These are phyloP conservation scores for Pachypanchax playfairii DNA, from an alignment of 2,113 vertebrate genomes.

Conservation along the genomic window DNA sequence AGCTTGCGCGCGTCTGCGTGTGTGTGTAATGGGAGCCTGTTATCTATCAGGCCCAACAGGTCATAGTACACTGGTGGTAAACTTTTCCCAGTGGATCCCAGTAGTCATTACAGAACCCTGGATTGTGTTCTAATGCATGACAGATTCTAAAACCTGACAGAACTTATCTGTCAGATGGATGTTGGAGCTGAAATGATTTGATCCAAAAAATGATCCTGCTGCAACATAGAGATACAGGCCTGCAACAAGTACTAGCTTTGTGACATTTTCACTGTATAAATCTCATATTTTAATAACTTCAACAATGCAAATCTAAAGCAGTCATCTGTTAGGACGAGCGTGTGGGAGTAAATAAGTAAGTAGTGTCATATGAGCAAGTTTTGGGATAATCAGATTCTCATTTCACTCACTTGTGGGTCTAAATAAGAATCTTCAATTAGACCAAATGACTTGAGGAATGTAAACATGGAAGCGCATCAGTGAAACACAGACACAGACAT, in stretches of 20 bases:
- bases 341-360: background rate
- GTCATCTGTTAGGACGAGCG: background rate
- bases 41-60: slow-evolving; percentile 65
- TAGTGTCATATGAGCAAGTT: background rate
- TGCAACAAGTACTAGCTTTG: slow-evolving; percentile 7
- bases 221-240: slow-evolving; percentile 8
- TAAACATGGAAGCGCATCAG: background rate
- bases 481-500: too few relatives aligned
- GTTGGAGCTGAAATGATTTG: slow-evolving; percentile 1
- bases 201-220: background rate
- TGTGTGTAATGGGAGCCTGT: background rate
- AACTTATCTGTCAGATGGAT: slow-evolving; percentile 16
- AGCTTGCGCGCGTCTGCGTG: background rate
- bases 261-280: background rate
- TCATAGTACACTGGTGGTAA: slow-evolving; percentile 62
- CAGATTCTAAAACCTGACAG: slow-evolving; percentile 19
- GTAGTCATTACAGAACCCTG: background rate
- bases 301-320: too few relatives aligned
- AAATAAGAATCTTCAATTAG: too few relatives aligned
- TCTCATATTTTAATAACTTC: too few relatives aligned
- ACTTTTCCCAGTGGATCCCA: slow-evolving; percentile 46
- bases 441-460: background rate
- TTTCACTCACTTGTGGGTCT: background rate
- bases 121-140: slow-evolving; percentile 7
- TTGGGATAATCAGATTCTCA: background rate